A percentile compares a stretch with the other conserved stretches of the same genome.
These are phyloP conservation scores for Hycleus phaleratus DNA, from an alignment of 1,140 invertebrate species.

Conservation along the genomic window DNA sequence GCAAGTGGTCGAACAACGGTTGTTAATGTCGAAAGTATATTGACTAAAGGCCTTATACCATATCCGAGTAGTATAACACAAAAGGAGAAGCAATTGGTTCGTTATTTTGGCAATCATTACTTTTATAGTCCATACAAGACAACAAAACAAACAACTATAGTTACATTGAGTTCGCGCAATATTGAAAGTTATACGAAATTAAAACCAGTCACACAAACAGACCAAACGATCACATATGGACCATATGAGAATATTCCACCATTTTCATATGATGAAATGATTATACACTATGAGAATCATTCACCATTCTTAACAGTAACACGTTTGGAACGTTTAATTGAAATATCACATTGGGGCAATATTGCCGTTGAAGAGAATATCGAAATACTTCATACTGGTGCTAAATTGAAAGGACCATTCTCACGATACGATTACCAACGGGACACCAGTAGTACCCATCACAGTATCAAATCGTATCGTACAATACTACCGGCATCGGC, in stretches of 20 bases:
- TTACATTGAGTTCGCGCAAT: conserved; percentile 41
- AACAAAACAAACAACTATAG: conserved; percentile 64
- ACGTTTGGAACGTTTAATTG: conserved; percentile 75
- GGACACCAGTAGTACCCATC: conserved; percentile 72
- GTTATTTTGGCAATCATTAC: conserved; percentile 78
- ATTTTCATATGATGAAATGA: conserved; percentile 51
- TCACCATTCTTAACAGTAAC: conserved; percentile 90
- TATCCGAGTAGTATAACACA: conserved; percentile 85
- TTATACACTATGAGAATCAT: conserved; percentile 94
- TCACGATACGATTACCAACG: conserved; percentile 93
- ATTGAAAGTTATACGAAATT: conserved; percentile 81
- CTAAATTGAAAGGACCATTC: conserved; percentile 89
- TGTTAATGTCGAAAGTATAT: conserved; percentile 67
- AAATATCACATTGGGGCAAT: conserved; percentile 99
- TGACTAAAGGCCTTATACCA: conserved; percentile 66
- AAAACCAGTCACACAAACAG: conserved; percentile 73
- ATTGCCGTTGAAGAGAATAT: conserved; percentile 94
- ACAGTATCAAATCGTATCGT: conserved; percentile 88
- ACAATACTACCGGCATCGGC: conserved; percentile 83
- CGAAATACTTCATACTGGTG: conserved; percentile 87
- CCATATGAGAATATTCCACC: conserved; percentile 68
- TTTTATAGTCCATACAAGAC: conserved; percentile 77
- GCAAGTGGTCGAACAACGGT: conserved; percentile 50
- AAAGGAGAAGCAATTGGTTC: conserved; percentile 87
- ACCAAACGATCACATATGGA: conserved; percentile 77